Conservation (phyloP, 64 coral and sea anemone species). For the Catalaphyllia jardinei region DNA sequence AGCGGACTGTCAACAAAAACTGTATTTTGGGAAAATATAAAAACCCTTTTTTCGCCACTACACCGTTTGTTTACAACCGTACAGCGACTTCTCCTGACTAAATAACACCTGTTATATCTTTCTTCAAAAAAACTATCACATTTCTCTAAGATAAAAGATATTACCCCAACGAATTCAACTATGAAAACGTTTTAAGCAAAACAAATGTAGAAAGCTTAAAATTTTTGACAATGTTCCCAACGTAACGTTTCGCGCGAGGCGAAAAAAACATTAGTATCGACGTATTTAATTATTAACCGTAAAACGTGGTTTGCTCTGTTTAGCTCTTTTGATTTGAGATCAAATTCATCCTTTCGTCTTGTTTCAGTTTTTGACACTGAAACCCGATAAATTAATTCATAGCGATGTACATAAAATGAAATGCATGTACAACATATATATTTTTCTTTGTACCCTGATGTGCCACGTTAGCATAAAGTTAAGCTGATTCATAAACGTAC, state of each 20-base stretch:
- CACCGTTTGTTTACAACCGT: too few species aligned
- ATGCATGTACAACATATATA: neutral
- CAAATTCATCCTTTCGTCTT: too few species aligned
- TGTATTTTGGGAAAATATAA: neutral
- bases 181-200: too few species aligned
- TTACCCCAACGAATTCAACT: too few species aligned
- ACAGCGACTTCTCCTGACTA: too few species aligned
- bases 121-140: too few species aligned
- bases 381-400: neutral
- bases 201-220: too few species aligned
- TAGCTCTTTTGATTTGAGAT: neutral
- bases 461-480: conserved; percentile 11
- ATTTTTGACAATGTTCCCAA: too few species aligned
- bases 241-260: too few species aligned
- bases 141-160: too few species aligned
- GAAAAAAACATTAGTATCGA: neutral
- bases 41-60: neutral
- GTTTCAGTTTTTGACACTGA: neutral
- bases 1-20: neutral
- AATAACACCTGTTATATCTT: too few species aligned
- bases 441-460: neutral
- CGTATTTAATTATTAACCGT: conserved; percentile 2
- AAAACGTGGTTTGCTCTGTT: neutral
- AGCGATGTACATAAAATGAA: neutral
- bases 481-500: conserved; percentile 12